Evolutionary conservation across 2,113 vertebrate genomes (phyloP), one percentile per base, ranked within the genome.

Genomic region (Meriones unguiculatus): DNA sequence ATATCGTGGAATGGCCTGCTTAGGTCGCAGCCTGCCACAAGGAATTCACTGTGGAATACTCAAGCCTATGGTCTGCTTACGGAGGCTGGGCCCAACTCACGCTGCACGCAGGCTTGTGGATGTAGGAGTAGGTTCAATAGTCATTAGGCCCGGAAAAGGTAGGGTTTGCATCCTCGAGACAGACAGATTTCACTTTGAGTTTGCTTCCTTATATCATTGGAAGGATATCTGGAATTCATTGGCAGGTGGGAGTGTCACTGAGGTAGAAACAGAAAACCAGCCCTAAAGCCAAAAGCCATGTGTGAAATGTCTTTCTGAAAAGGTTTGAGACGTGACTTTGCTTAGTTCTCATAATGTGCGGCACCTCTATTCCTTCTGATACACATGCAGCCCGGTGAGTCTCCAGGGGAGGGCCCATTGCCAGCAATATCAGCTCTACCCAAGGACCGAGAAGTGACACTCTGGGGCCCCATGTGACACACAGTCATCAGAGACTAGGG

Each of bases 91-190:
- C 88, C 95, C 96, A 70, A 95, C 8, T 22, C 52, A 67, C 84
- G 64, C 95, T 94, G 86, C 75, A 80, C 30, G 54, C 64, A 91
- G 77, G 17, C 77, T 95, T 89, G 95, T 77, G 82, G 72, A 94
- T 96, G 65, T 94, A 96, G 97, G 90, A 96, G 90, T 50, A 94
- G 72, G 70, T 95, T 97, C 92, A 93, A 84, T 96, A 92, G 88
- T 96, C 88, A 91, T 95, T 95, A 97, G 77, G 41, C n/a, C 86
- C 95, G 52, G 32, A 85, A 89, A 93, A 89, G 73, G 93, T 85
- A 95, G 46, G 28, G 28, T 69, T 93, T 96, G 14, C 30, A 90
- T 73, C 72, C 86, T 86, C 30, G 72, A 95, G 88, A 95, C 77
- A 93, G 76, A 95, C 59, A 73, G 67, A 93, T 91, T 96, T 92